These are phyloP conservation scores for Chironomus tentans DNA, from an alignment of 2,888 invertebrate genomes.

Conservation along the genomic window DNA sequence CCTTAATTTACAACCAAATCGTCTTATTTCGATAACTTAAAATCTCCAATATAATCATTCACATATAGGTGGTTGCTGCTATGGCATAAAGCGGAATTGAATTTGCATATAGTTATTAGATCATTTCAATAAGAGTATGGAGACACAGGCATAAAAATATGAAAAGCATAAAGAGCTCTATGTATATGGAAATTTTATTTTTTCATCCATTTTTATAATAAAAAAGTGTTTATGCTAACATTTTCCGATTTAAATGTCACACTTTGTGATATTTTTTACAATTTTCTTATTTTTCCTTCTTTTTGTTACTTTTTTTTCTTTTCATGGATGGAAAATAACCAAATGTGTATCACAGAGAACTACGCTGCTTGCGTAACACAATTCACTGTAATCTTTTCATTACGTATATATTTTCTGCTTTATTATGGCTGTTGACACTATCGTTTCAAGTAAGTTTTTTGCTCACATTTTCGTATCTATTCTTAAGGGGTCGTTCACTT, in stretches of 20 bases:
- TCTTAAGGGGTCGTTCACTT: too few species aligned
- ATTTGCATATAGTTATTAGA: too few species aligned
- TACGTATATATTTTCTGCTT: constrained; percentile 80
- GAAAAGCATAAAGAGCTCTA: background rate
- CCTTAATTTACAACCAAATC: too few species aligned
- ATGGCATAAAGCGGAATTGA: too few species aligned
- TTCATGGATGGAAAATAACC: too few species aligned
- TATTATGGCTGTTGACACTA: constrained; percentile 80
- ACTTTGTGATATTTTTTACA: background rate
- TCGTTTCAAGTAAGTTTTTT: constrained; percentile 57
- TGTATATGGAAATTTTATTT: background rate
- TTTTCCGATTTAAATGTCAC: background rate
- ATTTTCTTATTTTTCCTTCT: too few species aligned
- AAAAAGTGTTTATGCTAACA: background rate
- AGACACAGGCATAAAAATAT: too few species aligned
- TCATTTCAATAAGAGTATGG: too few species aligned
- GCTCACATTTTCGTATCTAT: background rate
- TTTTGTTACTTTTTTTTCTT: too few species aligned
- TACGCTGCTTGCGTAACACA: constrained; percentile 82
- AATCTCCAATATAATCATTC: too few species aligned
- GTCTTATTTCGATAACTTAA: too few species aligned
- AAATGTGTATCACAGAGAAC: constrained; percentile 54
- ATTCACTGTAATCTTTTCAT: constrained; percentile 92
- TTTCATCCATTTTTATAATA: background rate
- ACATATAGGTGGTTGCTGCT: too few species aligned